phyloP scores from a whole-genome alignment of 1,140 invertebrate genomes.

The Aphaenogaster floridana region DNA sequence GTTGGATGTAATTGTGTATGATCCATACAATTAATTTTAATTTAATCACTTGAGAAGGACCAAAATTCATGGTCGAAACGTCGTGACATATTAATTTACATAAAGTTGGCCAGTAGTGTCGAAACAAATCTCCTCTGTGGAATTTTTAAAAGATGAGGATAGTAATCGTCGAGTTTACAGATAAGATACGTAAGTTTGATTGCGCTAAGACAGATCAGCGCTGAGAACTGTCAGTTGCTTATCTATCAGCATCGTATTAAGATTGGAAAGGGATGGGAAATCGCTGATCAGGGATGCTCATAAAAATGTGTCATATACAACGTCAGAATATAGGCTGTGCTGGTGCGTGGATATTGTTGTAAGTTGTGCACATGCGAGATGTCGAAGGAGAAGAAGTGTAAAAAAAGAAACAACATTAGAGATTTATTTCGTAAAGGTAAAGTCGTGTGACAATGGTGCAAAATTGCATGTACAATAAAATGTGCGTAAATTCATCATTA shows the following conservation, averaged over 20 bases:
- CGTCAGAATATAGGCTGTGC: background rate
- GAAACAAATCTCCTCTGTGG: no score
- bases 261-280: background rate
- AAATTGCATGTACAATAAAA: conserved; percentile 20
- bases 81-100: no score
- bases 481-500: background rate
- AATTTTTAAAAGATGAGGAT: no score
- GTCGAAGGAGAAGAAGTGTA: conserved; percentile 8
- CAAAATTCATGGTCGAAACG: no score
- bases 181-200: background rate
- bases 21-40: no score
- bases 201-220: background rate
- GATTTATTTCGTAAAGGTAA: conserved; percentile 46
- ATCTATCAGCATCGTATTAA: background rate
- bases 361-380: background rate
- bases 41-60: no score
- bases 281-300: background rate
- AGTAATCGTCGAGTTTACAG: no score
- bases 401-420: conserved; percentile 39
- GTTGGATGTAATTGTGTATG: no score
- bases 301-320: background rate
- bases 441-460: conserved; percentile 38
- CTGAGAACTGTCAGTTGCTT: background rate
- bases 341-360: background rate
- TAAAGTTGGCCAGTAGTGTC: no score